Conservation (phyloP, 2,888 invertebrate species). For the Harpalus rubripes region DNA sequence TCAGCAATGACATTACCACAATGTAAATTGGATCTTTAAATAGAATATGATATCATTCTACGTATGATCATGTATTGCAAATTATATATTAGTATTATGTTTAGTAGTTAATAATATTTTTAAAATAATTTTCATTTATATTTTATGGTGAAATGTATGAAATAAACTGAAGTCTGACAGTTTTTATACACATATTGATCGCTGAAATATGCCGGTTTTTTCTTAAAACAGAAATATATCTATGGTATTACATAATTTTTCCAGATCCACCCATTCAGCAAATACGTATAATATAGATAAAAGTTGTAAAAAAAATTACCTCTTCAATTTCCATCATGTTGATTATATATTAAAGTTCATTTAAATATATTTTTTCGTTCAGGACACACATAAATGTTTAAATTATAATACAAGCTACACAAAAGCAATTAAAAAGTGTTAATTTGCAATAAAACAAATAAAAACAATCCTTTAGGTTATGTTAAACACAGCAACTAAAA, state of each 20-base stretch:
- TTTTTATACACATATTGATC: conserved; percentile 2
- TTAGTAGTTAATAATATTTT: background rate
- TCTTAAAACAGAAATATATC: background rate
- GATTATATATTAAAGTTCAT: conserved; percentile 23
- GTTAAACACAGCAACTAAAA: conserved; percentile 69
- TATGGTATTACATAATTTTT: background rate
- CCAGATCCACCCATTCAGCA: background rate
- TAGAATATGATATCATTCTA: conserved; percentile 63
- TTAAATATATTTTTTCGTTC: conserved; percentile 30
- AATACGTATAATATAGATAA: conserved; percentile 48
- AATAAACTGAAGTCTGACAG: background rate
- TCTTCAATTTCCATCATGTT: conserved; percentile 25
- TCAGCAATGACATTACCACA: conserved; percentile 18
- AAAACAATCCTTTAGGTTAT: conserved; percentile 66
- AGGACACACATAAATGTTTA: conserved; percentile 19
- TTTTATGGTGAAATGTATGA: no score
- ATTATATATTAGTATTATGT: conserved; percentile 24
- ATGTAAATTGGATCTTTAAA: conserved; percentile 63
- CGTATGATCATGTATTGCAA: conserved; percentile 60
- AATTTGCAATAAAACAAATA: conserved; percentile 60
- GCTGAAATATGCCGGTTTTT: background rate
- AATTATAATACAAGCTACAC: conserved; percentile 56
- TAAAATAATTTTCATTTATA: conserved; percentile 1
- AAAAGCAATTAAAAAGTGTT: conserved; percentile 57
- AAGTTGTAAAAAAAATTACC: conserved; percentile 44